Evolutionary conservation across 2,797 vertebrate species (phyloP).

Genomic region (Chiropotes sagulatus): DNA sequence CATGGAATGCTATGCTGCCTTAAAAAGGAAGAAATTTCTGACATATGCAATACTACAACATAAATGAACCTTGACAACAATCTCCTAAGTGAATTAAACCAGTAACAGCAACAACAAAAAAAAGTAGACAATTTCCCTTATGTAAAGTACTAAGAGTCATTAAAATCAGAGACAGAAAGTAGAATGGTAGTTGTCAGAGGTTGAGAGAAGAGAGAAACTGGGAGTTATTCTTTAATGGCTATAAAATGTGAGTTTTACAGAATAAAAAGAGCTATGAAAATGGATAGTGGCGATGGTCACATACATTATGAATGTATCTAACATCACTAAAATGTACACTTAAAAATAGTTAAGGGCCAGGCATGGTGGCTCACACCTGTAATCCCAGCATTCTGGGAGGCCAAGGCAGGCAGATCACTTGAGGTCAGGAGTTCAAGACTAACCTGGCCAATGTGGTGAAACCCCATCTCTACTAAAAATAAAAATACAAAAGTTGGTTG

Average conservation of each 20-base stretch:
- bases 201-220: neutral
- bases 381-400: no score
- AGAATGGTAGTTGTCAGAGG: neutral
- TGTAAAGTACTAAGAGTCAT: neutral
- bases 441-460: no score
- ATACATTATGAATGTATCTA: neutral
- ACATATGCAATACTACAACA: neutral
- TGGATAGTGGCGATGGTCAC: neutral
- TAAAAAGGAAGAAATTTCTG: neutral
- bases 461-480: no score
- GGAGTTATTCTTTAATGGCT: neutral
- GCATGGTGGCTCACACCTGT: no score
- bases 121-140: neutral
- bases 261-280: neutral
- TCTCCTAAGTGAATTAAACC: neutral
- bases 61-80: neutral
- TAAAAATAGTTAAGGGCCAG: neutral
- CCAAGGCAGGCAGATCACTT: no score
- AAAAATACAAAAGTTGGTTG: no score
- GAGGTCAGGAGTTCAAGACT: no score
- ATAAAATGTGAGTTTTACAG: neutral
- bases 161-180: neutral
- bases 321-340: neutral
- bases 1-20: neutral
- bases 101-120: neutral